Conservation (phyloP, 1,140 invertebrate genomes). For the Trachelipus rathkii region DNA sequence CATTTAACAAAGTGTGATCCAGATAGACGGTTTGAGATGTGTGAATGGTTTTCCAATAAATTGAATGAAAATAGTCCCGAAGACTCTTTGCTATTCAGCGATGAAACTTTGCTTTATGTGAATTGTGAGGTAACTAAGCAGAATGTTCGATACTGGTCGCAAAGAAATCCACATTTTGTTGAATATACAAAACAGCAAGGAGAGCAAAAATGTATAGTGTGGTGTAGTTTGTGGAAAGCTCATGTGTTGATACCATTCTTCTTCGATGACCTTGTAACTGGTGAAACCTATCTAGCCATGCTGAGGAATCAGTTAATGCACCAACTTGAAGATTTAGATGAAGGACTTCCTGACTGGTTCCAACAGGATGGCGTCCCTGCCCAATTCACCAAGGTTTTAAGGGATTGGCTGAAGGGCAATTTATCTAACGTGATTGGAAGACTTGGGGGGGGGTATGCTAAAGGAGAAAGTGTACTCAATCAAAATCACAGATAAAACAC, state of each 20-base stretch:
- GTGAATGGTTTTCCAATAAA: too few relatives aligned
- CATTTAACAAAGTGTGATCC: too few relatives aligned
- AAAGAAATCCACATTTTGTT: conserved; percentile 5
- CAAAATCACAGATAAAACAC: too few relatives aligned
- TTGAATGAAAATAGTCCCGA: too few relatives aligned
- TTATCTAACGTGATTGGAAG: too few relatives aligned
- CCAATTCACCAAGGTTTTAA: too few relatives aligned
- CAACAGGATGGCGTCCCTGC: conserved; percentile 39
- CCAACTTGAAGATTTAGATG: conserved; percentile 5
- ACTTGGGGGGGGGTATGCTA: too few relatives aligned
- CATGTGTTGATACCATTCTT: neutral
- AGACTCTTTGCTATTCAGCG: too few relatives aligned
- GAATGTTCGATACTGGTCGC: conserved; percentile 9
- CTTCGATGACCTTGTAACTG: neutral
- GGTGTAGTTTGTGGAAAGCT: neutral
- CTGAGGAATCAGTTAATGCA: conserved; percentile 12
- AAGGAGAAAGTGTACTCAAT: too few relatives aligned
- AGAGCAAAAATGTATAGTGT: neutral
- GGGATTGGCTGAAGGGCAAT: too few relatives aligned
- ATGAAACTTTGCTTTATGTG: too few relatives aligned
- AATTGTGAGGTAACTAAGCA: neutral
- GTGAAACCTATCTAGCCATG: conserved; percentile 18
- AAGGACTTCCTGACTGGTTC: conserved; percentile 29
- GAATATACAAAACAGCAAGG: neutral
- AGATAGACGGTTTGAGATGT: too few relatives aligned